These are phyloP conservation scores for Bubo scandiacus DNA, from an alignment of 2,113 vertebrate genomes.

Conservation along the genomic window DNA sequence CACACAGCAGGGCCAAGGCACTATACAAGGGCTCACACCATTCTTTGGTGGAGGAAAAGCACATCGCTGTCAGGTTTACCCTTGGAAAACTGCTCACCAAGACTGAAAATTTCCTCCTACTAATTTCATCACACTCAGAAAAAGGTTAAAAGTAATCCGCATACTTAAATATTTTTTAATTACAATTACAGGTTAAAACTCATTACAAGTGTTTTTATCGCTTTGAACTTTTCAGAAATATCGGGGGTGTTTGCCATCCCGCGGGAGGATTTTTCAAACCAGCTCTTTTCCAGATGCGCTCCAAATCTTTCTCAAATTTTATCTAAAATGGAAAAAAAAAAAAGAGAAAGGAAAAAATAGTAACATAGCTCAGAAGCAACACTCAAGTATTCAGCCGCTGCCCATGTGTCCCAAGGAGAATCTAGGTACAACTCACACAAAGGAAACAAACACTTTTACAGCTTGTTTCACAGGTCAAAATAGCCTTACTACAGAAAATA, in stretches of 20 bases:
- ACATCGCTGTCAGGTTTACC: not conserved
- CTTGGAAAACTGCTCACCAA: not conserved
- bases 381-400: not conserved
- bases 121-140: not conserved
- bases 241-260: constrained; percentile 86
- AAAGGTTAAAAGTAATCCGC: not conserved
- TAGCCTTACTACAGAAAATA: not conserved
- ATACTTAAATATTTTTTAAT: constrained; percentile 33
- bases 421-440: not conserved
- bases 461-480: not conserved
- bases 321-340: constrained; percentile 56
- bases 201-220: not conserved
- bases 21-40: not conserved
- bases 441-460: not conserved
- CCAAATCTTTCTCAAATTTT: constrained; percentile 86
- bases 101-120: not conserved
- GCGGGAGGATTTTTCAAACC: constrained; percentile 85
- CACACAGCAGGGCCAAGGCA: not conserved
- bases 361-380: not conserved
- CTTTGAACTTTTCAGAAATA: constrained; percentile 78
- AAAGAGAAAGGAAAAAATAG: no score
- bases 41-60: not conserved
- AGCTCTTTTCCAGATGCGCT: constrained; percentile 84
- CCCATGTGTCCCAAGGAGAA: not conserved
- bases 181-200: not conserved